Percentiles rank a stretch among this genome's conserved stretches.
phyloP scores from a whole-genome alignment of 2,113 vertebrate species.

The Pholis gunnellus region DNA sequence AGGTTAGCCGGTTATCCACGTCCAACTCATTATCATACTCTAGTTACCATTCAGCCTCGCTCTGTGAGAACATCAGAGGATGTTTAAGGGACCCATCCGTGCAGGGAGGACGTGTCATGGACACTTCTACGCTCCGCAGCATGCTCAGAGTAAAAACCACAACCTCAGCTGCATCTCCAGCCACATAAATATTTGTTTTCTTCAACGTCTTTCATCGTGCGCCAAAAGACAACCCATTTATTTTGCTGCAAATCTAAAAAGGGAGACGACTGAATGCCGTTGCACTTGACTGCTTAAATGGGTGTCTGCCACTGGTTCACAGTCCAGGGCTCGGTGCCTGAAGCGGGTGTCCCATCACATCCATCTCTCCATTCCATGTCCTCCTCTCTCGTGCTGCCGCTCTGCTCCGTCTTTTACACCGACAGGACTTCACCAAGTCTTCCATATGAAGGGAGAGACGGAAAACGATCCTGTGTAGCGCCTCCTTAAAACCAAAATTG shows the following conservation, averaged over 20 bases:
- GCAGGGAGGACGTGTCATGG: constrained; percentile 21
- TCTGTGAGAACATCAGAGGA: not conserved
- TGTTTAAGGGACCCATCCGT: constrained; percentile 12
- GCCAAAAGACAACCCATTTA: not conserved
- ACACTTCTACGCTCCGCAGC: constrained; percentile 12
- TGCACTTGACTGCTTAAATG: constrained; percentile 31
- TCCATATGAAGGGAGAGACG: not conserved
- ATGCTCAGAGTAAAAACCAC: not conserved
- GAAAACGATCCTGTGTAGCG: not conserved
- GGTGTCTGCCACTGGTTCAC: constrained; percentile 19
- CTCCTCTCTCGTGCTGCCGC: too few species aligned
- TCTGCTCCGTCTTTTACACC: not conserved
- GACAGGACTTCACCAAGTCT: not conserved
- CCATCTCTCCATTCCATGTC: constrained; percentile 23
- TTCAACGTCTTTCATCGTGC: not conserved
- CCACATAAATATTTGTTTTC: too few species aligned
- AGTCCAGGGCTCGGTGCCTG: constrained; percentile 24
- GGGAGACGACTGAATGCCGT: not conserved
- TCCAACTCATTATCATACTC: constrained; percentile 34
- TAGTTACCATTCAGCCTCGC: constrained; percentile 13
- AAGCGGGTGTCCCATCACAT: constrained; percentile 57
- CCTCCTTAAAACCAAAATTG: not conserved
- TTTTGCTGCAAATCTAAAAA: not conserved
- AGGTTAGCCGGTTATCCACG: constrained; percentile 5
- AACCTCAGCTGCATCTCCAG: not conserved